Evolutionary conservation across 2,113 vertebrate genomes (phyloP), one percentile per base, ranked within the genome.

Genomic region (Solea solea): DNA sequence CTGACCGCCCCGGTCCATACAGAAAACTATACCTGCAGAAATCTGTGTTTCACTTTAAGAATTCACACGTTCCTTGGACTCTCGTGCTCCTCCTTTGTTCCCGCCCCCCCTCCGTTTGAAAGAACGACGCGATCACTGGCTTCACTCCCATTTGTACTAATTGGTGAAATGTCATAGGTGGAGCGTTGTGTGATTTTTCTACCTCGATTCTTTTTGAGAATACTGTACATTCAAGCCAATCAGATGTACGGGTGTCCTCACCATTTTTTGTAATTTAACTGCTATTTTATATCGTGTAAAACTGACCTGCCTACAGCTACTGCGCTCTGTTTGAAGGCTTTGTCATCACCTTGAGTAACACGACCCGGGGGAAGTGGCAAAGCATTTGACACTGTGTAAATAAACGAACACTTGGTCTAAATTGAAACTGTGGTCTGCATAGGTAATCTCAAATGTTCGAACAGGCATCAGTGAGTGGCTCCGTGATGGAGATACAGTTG

Each of bases 171-270:
- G 62, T 75, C 58, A 78, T 78, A 79, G 74, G 69, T 82, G 4
- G 41, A 88, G 69, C 80, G 78, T 69, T 73, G 68, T 84, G 79
- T 84, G 76, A 82, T 83, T 81, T 92, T 90, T 92, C 92, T 93
- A 92, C 91, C 91, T 94, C 90, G 50, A 78, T 76, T 89, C 89
- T 46, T 74, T 74, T 78, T 83, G 64, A 85, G 48, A 79, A 64
- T 49, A 78, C 62, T 84, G 79, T 86, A 82, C 58, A 80, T 80
- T 72, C 82, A 16, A 54, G 73, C 46, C 45, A 51, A 77, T 81
- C 68, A 75, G 76, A 61, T 60, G 57, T 71, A 62, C 66, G n/a
- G 51, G 69, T 80, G 76, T 78, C 25, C 72, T 60, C 40, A 74
- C 80, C 71, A 68, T 88, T 21, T 21, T 89, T 91, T 87, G 77